Evolutionary conservation across 1,140 invertebrate genomes (phyloP).

Genomic region (Drosophila orena): DNA sequence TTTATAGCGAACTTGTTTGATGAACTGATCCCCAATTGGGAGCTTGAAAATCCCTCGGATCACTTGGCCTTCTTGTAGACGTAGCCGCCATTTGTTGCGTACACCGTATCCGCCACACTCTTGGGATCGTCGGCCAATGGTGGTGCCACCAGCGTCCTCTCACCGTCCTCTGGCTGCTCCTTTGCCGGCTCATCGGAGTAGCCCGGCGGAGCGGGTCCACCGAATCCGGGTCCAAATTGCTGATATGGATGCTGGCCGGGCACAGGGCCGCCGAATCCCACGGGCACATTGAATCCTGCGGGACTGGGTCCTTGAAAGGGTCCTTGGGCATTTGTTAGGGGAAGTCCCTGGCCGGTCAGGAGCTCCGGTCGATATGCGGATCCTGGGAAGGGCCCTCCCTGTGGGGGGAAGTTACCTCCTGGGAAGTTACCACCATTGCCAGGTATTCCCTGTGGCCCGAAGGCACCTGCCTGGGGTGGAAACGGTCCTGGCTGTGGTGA

Average conservation of each 20-base stretch:
- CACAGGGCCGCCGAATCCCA: conserved; percentile 49
- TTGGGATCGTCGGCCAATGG: conserved; percentile 23
- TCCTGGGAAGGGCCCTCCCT: conserved; percentile 6
- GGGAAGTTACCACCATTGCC: neutral
- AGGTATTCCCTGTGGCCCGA: neutral
- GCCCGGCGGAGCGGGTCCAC: conserved; percentile 33
- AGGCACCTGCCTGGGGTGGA: neutral
- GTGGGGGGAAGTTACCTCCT: neutral
- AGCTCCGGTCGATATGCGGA: conserved; percentile 32
- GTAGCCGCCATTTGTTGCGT: conserved; percentile 78
- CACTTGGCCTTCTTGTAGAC: conserved; percentile 65
- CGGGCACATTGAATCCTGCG: conserved; percentile 43
- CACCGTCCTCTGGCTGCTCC: conserved; percentile 6
- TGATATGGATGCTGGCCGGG: conserved; percentile 45
- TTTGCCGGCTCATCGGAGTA: conserved; percentile 20
- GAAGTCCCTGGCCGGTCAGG: conserved; percentile 55
- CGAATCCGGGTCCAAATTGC: conserved; percentile 45
- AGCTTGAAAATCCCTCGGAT: conserved; percentile 45
- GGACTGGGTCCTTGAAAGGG: conserved; percentile 38
- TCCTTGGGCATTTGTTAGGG: conserved; percentile 27
- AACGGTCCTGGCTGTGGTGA: neutral
- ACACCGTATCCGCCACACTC: conserved; percentile 55
- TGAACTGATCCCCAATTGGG: neutral
- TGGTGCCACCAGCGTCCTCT: neutral
- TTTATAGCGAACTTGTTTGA: conserved; percentile 57